Conservation (phyloP, 2,888 invertebrate genomes). For the Embidobia sp. region DNA sequence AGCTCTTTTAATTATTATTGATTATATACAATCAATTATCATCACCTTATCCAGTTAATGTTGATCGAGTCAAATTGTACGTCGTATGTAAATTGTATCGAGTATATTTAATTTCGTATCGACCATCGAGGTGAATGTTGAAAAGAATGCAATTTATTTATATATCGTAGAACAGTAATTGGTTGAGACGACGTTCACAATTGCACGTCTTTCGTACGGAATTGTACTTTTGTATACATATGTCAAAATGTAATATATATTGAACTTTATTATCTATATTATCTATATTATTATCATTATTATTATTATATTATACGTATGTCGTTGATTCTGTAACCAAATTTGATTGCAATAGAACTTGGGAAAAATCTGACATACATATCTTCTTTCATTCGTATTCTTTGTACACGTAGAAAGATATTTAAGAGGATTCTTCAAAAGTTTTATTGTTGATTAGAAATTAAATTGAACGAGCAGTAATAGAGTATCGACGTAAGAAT, state of each 20-base stretch:
- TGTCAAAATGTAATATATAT: conserved; percentile 14
- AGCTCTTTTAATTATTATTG: too few relatives aligned
- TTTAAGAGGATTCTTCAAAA: too few relatives aligned
- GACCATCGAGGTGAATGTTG: conserved; percentile 32
- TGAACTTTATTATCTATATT: background rate
- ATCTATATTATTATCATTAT: conserved; percentile 7
- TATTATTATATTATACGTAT: background rate
- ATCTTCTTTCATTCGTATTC: too few relatives aligned
- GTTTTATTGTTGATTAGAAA: too few relatives aligned
- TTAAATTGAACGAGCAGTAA: background rate
- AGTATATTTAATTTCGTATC: conserved; percentile 32
- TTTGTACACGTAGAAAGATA: too few relatives aligned
- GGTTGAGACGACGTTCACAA: conserved; percentile 35
- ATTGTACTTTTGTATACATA: conserved; percentile 37
- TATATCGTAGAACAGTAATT: conserved; percentile 48
- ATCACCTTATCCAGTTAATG: conserved; percentile 32
- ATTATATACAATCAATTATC: conserved; percentile 24
- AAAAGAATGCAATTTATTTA: conserved; percentile 45
- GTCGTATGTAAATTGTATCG: conserved; percentile 24
- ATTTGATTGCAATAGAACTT: background rate
- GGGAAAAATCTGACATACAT: background rate
- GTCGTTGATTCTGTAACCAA: too few relatives aligned
- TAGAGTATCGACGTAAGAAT: background rate
- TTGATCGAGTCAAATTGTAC: conserved; percentile 27
- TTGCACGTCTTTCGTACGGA: conserved; percentile 45